Evolutionary conservation across 2,797 vertebrate genomes (phyloP), one percentile per base, ranked within the genome.

Genomic region (Neoniphon sammara): DNA sequence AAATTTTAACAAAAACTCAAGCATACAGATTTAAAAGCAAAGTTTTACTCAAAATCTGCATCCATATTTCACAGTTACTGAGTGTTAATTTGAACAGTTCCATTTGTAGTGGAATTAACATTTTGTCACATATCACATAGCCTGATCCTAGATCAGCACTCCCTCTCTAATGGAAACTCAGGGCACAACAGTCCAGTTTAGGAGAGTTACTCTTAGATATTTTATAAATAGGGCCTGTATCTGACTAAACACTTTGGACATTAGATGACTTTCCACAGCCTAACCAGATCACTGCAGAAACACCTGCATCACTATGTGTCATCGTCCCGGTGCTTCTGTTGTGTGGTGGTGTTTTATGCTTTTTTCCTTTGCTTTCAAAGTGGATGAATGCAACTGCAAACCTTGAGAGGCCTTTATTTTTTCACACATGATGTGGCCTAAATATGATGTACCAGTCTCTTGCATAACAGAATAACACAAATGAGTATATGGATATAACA

Each of bases 191-290:
- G 34, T 52, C 21, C 27, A 8, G n/a, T 66, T 64, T n/a, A 65
- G 42, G 7, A 18, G 18, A 9, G 63, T 42, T 70, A 61, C 30
- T 55, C 23, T n/a, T 34, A 59, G 23, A 58, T 56, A 2, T 11
- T 39, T 44, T 21, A 21, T 31, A 5, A 36, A 60, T 3, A 61
- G 36, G 23, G 53, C 47, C 23, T n/a, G 7, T 1, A 10, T 39
- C 78, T 30, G 46, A 55, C 42, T 72, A 67, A 80, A 46, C 46
- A 7, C 58, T 62, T 25, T 57, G 36, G 57, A 81, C 78, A 75
- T 46, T 17, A 25, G 55, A 44, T 47, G 61, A 75, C 50, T 15
- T 68, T 58, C 18, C 46, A 39, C 31, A 39, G 30, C 46, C 39
- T 1, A 7, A 52, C 15, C 10, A 73, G 67, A 82, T 78, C 31